Base-by-base conservation (phyloP, 2,888 invertebrate species). In the Drosophila borborema region DNA sequence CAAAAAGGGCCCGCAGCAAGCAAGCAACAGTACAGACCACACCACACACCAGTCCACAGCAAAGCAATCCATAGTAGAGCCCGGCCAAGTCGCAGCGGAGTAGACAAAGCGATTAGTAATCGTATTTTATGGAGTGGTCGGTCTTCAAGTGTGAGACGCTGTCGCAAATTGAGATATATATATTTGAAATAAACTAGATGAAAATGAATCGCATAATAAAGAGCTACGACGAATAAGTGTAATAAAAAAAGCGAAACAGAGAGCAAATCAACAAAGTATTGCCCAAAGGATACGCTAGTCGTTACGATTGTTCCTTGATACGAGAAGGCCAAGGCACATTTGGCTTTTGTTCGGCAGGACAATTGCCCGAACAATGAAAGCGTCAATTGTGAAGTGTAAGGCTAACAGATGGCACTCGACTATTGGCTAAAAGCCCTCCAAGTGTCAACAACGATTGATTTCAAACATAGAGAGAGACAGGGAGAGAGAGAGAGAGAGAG, bases 81-180 rank as follows among this genome's bases (percentile, higher is more conserved):
- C 43, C 38, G 49, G 49, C 64, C 54, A 64, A 48, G 48, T 23
- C 58, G 36, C 38, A 46, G 62, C 48, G 41, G 40, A 20, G 75
- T 49, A 74, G 89, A 86, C 84, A 86, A 85, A 86, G 83, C 88
- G 83, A 84, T 84, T 84, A 84, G 88, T 84, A 88, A 73, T 88
- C 81, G 74, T 72, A 75, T 80, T 77, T 80, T 60, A 80, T 74
- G 68, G 68, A 82, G 78, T 74, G 80, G 70, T 64, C 61, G 80
- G 66, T 64, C 61, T 36, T 40, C 49, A 55, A 69, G 45, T 54
- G 20, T 14, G 41, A 36, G 36, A 14, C 38, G 36, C 16, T 31
- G 28, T 45, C 63, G 74, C 72, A 72, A 89, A 85, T 85, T 89
- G 89, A 85, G 84, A 85, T 81, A 83, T 81, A 83, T 81, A 81